These are phyloP conservation scores for Poecilia velifera DNA, from an alignment of 2,797 vertebrate genomes.

Conservation along the genomic window DNA sequence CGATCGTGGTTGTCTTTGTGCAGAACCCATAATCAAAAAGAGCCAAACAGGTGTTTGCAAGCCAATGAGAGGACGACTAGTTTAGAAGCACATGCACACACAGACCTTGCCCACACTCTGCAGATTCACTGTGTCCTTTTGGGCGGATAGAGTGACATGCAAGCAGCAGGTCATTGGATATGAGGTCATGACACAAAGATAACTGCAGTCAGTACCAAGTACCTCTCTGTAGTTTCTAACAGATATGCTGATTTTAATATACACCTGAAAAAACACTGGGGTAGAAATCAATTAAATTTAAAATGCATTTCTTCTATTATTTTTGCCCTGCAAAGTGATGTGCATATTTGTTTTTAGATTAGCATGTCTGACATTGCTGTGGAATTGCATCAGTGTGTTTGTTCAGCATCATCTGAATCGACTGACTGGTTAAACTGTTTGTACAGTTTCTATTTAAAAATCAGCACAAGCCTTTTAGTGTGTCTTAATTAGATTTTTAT, in stretches of 20 bases:
- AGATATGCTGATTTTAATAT: slow-evolving; percentile 19
- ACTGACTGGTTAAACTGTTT: slow-evolving; percentile 39
- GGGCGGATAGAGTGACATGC: slow-evolving; percentile 56
- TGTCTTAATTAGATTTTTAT: slow-evolving; percentile 12
- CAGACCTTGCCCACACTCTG: slow-evolving; percentile 54
- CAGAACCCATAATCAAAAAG: slow-evolving; percentile 61
- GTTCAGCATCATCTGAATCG: slow-evolving; percentile 33
- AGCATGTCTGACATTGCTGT: slow-evolving; percentile 52
- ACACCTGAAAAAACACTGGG: neutral
- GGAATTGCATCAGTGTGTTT: slow-evolving; percentile 75
- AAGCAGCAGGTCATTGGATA: slow-evolving; percentile 54
- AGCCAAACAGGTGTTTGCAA: slow-evolving; percentile 68
- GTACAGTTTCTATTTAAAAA: slow-evolving; percentile 22
- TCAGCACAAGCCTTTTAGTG: slow-evolving; percentile 9
- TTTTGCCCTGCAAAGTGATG: slow-evolving; percentile 25
- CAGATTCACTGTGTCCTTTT: slow-evolving; percentile 41
- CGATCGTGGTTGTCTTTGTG: slow-evolving; percentile 33
- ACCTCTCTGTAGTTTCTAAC: slow-evolving; percentile 4
- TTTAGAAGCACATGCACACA: slow-evolving; percentile 35
- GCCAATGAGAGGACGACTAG: slow-evolving; percentile 47
- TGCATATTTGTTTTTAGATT: slow-evolving; percentile 53
- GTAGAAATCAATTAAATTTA: slow-evolving; percentile 1
- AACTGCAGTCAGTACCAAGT: slow-evolving; percentile 41
- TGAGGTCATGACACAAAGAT: slow-evolving; percentile 61
- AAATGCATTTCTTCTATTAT: slow-evolving; percentile 8